Evolutionary conservation across 2,797 vertebrate species (phyloP), one percentile per base, ranked within the genome.

Genomic region (Semaprochilodus insignis): DNA sequence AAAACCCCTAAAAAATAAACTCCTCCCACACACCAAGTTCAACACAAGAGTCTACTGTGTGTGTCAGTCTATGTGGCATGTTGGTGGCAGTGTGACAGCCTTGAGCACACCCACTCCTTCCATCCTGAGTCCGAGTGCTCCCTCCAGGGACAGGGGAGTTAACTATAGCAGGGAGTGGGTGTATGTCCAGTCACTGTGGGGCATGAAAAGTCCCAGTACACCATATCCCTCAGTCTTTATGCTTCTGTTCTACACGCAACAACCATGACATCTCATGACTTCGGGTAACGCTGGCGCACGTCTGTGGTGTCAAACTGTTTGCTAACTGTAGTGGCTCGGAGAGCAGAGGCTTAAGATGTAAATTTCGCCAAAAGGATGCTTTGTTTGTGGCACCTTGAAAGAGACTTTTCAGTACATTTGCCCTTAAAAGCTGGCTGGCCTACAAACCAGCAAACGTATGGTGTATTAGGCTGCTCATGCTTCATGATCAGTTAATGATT

Each of bases 141-240:
- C 80, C 75, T 62, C 23, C 66, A 76, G 77, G 69, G 70, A 80
- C 62, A 34, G 21, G 54, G 25, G 52, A 80, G 80, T 69, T 76
- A 76, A 21, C 10, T 76, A 74, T 71, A 81, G 74, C n/a, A 70
- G 65, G 51, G 79, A 54, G 81, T 77, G 83, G 83, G 88, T 0
- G 69, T 71, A 44, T 67, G 59, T 52, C 36, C 70, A 59, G 23
- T 74, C 16, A 31, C 80, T 66, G 40, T 62, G 70, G 70, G 83
- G 57, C 81, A 77, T 27, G 76, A 60, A 0, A 21, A 78, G 73
- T 60, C 66, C 81, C 65, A 81, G 66, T 72, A 84, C 77, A 80
- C 5, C 3, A 11, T 65, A 51, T 82, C 74, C 57, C 52, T 78
- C n/a, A 76, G 69, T 84, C 72, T 70, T 73, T 80, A 76, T 21